These are phyloP conservation scores for Cataglyphis rosenhaueri DNA, from an alignment of 2,888 invertebrate genomes.

Conservation along the genomic window DNA sequence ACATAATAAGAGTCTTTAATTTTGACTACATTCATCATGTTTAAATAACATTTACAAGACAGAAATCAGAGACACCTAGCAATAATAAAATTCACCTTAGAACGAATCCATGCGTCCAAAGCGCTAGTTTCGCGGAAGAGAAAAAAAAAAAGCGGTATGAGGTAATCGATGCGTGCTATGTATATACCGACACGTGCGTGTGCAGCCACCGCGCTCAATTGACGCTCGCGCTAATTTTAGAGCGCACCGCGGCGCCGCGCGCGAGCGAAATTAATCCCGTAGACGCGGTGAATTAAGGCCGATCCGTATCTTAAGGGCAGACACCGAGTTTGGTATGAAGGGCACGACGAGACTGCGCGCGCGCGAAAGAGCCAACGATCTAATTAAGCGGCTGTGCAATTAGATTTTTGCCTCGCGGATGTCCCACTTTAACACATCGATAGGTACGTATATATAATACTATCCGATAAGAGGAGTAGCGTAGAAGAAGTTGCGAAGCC, in stretches of 20 bases:
- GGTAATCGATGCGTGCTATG: slow-evolving; percentile 40
- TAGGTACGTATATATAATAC: background rate
- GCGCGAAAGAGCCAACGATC: slow-evolving; percentile 62
- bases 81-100: slow-evolving; percentile 22
- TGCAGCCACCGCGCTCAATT: slow-evolving; percentile 52
- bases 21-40: background rate
- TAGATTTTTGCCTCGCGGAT: slow-evolving; percentile 53
- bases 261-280: slow-evolving; percentile 67
- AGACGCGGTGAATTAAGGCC: slow-evolving; percentile 71
- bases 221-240: slow-evolving; percentile 69
- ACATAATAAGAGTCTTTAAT: slow-evolving; percentile 16
- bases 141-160: slow-evolving; percentile 13
- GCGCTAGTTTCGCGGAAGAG: slow-evolving; percentile 10
- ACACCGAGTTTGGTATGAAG: slow-evolving; percentile 56
- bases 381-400: slow-evolving; percentile 70
- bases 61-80: slow-evolving; percentile 29
- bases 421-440: slow-evolving; percentile 32
- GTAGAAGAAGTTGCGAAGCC: slow-evolving; percentile 15
- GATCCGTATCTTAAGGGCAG: slow-evolving; percentile 70
- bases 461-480: background rate
- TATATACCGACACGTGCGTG: slow-evolving; percentile 41
- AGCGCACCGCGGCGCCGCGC: slow-evolving; percentile 49
- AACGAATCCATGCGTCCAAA: slow-evolving; percentile 33
- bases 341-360: slow-evolving; percentile 57
- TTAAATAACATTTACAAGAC: slow-evolving; percentile 4